Conservation (phyloP, 2,888 invertebrate genomes). For the Ichneumoninae sp. region DNA sequence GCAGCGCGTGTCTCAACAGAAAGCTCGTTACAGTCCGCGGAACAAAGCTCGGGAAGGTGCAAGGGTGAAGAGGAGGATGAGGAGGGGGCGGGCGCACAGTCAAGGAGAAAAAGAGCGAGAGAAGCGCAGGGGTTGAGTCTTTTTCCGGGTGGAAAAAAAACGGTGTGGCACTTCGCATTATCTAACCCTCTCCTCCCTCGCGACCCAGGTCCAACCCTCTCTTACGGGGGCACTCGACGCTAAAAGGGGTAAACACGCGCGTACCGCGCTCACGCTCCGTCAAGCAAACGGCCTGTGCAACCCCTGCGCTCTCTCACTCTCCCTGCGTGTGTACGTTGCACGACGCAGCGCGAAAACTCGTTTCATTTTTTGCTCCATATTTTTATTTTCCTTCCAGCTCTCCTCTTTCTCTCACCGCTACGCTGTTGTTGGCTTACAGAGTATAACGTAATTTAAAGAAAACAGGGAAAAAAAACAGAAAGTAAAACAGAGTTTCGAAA, state of each 20-base stretch:
- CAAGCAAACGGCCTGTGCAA: slow-evolving; percentile 51
- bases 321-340: slow-evolving; percentile 39
- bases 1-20: slow-evolving; percentile 45
- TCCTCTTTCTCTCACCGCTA: not conserved
- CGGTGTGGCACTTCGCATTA: slow-evolving; percentile 70
- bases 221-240: slow-evolving; percentile 69
- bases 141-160: slow-evolving; percentile 31
- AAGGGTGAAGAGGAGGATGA: not conserved
- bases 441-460: not conserved
- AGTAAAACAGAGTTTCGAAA: not conserved
- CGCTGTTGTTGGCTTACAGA: slow-evolving; percentile 3
- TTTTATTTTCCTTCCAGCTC: slow-evolving; percentile 29
- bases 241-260: slow-evolving; percentile 77
- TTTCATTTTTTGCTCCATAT: slow-evolving; percentile 48
- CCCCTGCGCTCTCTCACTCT: slow-evolving; percentile 20
- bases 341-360: slow-evolving; percentile 44
- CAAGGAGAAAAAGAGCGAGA: slow-evolving; percentile 14
- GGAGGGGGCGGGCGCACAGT: not conserved
- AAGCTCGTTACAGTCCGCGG: slow-evolving; percentile 53
- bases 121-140: slow-evolving; percentile 61
- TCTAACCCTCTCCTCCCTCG: slow-evolving; percentile 59
- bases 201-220: slow-evolving; percentile 42
- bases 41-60: slow-evolving; percentile 26
- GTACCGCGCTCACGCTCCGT: slow-evolving; percentile 49
- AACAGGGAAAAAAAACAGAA: slow-evolving; percentile 2